Percentiles rank a stretch among this genome's conserved stretches.
Evolutionary conservation across 2,113 vertebrate species (phyloP).

Genomic region (Phycodurus eques): DNA sequence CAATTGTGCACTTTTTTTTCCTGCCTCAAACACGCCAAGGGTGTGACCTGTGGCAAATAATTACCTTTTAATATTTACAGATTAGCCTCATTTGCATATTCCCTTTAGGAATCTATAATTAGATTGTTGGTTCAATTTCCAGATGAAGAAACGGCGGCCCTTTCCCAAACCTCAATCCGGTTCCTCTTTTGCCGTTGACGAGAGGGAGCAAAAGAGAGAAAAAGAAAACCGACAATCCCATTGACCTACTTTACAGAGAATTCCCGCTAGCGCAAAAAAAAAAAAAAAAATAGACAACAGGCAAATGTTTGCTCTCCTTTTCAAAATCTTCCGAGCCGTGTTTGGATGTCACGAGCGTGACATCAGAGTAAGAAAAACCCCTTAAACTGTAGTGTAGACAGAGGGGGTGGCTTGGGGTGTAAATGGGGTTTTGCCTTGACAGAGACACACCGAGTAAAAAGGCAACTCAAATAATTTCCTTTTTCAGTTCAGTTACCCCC

Average conservation of each 20-base stretch:
- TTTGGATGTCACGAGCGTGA: slow-evolving; percentile 57
- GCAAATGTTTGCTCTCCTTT: slow-evolving; percentile 51
- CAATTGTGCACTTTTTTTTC: slow-evolving; percentile 38
- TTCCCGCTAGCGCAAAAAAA: slow-evolving; percentile 67
- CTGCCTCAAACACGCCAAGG: slow-evolving; percentile 27
- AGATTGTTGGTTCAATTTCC: slow-evolving; percentile 71
- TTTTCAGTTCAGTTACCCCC: slow-evolving; percentile 44
- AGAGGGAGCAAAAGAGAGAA: too few relatives aligned
- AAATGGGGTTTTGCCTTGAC: background rate
- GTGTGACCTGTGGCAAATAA: slow-evolving; percentile 34
- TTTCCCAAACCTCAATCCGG: slow-evolving; percentile 30
- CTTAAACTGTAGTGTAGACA: slow-evolving; percentile 15
- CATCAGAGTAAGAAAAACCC: slow-evolving; percentile 55
- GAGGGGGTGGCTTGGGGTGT: slow-evolving; percentile 15
- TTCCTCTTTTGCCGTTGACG: too few relatives aligned
- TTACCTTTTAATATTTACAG: slow-evolving; percentile 73
- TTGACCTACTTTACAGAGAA: slow-evolving; percentile 74
- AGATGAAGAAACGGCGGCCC: slow-evolving; percentile 57
- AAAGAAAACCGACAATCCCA: slow-evolving; percentile 60
- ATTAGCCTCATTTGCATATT: slow-evolving; percentile 69
- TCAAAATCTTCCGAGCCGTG: background rate
- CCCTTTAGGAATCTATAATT: slow-evolving; percentile 65
- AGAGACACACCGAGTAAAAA: slow-evolving; percentile 39
- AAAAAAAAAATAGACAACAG: slow-evolving; percentile 18
- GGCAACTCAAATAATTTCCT: slow-evolving; percentile 58